Conservation (phyloP, 92 coral and sea anemone genomes). For the Virgularia gustaviana region DNA sequence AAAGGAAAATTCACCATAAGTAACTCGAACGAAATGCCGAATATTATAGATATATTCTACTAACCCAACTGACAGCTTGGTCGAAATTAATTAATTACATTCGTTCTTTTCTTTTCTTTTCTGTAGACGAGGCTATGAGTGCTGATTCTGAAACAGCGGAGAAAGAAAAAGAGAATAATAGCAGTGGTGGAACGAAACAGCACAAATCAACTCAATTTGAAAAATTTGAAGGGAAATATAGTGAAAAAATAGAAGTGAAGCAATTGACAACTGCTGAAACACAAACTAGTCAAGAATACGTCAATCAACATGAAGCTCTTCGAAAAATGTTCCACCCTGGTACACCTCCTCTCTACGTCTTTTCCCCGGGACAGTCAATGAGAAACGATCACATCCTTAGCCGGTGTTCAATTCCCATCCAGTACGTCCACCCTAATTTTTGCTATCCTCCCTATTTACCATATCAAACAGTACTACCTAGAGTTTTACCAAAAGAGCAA, state of each 20-base stretch:
- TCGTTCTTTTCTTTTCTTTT: too few species aligned
- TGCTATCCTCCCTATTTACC: slow-evolving; percentile 27
- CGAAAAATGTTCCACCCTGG: slow-evolving; percentile 18
- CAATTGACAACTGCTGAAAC: slow-evolving; percentile 9
- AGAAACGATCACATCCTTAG: slow-evolving; percentile 5
- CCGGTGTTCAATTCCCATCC: slow-evolving; percentile 10
- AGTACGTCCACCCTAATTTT: slow-evolving; percentile 34
- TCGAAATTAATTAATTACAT: too few species aligned
- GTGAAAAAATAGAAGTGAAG: not conserved
- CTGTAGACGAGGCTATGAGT: too few species aligned
- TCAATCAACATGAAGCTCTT: not conserved
- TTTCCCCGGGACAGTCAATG: slow-evolving; percentile 9
- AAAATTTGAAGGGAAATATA: not conserved
- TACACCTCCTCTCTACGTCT: slow-evolving; percentile 20
- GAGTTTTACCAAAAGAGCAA: slow-evolving; percentile 34
- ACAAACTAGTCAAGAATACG: not conserved
- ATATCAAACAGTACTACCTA: slow-evolving; percentile 21
- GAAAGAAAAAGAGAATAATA: too few species aligned
- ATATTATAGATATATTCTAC: too few species aligned
- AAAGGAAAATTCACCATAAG: too few species aligned
- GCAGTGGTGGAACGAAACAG: too few species aligned
- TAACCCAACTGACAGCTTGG: too few species aligned
- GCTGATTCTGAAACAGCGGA: too few species aligned
- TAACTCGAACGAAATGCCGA: too few species aligned
- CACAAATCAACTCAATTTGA: not conserved